phyloP scores from a whole-genome alignment of 2,113 vertebrate genomes.

The Indicator maculatus region DNA sequence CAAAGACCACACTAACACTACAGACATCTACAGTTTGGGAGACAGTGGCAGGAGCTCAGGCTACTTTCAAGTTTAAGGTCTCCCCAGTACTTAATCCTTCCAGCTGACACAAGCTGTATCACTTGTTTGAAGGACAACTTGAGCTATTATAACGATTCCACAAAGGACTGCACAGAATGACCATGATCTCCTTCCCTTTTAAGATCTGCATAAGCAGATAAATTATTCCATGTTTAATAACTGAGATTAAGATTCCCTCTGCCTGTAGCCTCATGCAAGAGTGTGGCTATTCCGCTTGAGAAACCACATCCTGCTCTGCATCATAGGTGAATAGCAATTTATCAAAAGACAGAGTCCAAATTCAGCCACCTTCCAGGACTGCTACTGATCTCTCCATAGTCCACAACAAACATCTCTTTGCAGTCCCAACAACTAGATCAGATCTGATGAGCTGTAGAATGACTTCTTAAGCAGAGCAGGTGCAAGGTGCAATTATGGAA shows the following conservation, averaged over 20 bases:
- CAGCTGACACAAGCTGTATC: not conserved
- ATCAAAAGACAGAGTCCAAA: not conserved
- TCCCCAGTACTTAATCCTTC: not conserved
- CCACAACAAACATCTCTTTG: not conserved
- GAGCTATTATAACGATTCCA: not conserved
- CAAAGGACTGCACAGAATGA: not conserved
- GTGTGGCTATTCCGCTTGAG: not conserved
- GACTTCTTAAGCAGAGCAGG: not conserved
- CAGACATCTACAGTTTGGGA: not conserved
- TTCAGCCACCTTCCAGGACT: not conserved
- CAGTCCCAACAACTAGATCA: not conserved
- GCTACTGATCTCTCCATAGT: not conserved
- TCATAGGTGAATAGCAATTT: not conserved
- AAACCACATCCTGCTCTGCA: not conserved
- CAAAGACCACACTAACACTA: not conserved
- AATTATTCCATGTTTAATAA: not conserved
- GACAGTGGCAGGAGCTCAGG: not conserved
- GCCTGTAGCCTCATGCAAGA: not conserved
- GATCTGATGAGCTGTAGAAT: not conserved
- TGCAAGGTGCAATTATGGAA: rapidly evolving
- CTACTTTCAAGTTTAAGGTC: not conserved
- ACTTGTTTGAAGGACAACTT: not conserved
- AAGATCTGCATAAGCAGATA: not conserved
- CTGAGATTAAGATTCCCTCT: not conserved
- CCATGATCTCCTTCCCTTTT: not conserved